Base-by-base conservation (phyloP, 2,888 invertebrate genomes). In the Epirrhoe tristata region DNA sequence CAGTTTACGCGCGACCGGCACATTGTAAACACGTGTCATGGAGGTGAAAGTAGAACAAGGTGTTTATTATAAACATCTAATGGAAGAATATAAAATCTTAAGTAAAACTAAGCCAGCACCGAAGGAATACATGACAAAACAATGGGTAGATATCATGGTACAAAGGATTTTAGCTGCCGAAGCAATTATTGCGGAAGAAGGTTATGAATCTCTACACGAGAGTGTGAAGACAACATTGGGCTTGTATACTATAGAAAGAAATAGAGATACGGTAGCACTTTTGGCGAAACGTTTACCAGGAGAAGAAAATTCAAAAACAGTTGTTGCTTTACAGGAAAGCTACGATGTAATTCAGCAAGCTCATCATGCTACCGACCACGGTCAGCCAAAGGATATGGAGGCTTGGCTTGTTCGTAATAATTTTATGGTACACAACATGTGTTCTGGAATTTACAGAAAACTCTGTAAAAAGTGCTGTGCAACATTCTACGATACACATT, bases 131-230 rank as follows among this genome's bases (percentile, higher is more conserved):
- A 72, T 70, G 70, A 68, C 56, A n/a, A 8, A 3, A 5, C 56
- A 63, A 58, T 72, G 72, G 72, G 66, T 70, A 12, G 14, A 66
- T 14, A 60, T 65, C 0, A 70, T 70, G 66, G 66, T 64, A 8
- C 24, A 63, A 16, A 62, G 64, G 14, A 70, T 72, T 12, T 14
- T 24, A 17, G 8, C 32, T 0, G 70, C 68, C 2, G 34, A 66
- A 16, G 2, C 32, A 4, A 46, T 64, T 1, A 17, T 60, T 12
- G 10, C 16, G 7, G 50, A 24, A 1, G 61, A 63, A 32, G 62
- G 64, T 0, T 56, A 43, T n/a, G 24, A 48, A 0, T 39, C 48
- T 5, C 52, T 70, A 17, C 68, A 70, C 16, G 51, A 63, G 0
- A 70, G 50, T 48, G 50, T 68, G 2, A 68, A 60, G 53, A 17